A percentile compares a stretch with the other conserved stretches of the same genome.
Conservation (phyloP, 2,113 vertebrate genomes). For the Dipodomys ordii region DNA sequence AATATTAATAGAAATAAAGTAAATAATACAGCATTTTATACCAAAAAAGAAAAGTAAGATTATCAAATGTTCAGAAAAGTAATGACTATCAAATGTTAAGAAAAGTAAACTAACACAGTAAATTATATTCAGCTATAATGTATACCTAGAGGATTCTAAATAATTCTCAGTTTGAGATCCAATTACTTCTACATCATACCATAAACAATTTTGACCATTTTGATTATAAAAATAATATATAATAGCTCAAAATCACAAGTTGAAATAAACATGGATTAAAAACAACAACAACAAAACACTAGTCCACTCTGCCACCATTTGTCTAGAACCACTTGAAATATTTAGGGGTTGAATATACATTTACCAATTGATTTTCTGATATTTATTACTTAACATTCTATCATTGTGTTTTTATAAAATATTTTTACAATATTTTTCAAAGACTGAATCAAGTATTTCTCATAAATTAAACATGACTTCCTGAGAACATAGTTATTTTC, state of each 20-base stretch:
- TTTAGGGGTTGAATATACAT: background rate
- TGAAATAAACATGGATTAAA: background rate
- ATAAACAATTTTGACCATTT: slow-evolving; percentile 3
- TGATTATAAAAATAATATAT: background rate
- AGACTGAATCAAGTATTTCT: background rate
- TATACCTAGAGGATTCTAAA: background rate
- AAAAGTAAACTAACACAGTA: background rate
- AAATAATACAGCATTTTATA: background rate
- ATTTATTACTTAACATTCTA: background rate
- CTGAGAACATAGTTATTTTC: background rate
- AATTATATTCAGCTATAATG: background rate
- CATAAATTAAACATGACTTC: background rate
- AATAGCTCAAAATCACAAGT: background rate
- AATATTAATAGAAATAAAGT: slow-evolving; percentile 43
- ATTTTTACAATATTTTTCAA: background rate
- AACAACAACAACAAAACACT: background rate
- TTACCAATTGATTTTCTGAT: background rate
- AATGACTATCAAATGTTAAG: background rate
- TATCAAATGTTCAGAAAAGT: background rate
- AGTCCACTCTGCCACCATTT: background rate
- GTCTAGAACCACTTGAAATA: background rate
- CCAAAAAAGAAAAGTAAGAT: background rate
- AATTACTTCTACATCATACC: background rate
- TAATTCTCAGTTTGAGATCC: background rate
- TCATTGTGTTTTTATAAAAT: no score